Base-by-base conservation (phyloP, 2,113 vertebrate species). In the Petroica traversi region DNA sequence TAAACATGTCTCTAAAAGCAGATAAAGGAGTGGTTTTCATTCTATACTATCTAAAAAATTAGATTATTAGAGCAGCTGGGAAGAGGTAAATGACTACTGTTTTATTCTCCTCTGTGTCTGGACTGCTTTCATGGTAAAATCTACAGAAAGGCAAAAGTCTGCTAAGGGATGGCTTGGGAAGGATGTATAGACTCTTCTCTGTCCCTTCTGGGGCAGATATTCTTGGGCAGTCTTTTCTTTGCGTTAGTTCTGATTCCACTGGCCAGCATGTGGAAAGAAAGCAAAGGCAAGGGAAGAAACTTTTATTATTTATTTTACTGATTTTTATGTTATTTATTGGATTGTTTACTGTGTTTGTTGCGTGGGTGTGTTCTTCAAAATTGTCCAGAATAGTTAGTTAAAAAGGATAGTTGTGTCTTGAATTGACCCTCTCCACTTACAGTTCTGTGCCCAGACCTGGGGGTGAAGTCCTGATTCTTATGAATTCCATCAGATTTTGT, bases 391-490 rank as follows among this genome's bases (percentile, higher is more conserved):
- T 3, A 36, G 2, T n/a, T 57, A 34, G 6, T 71, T 67, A 6
- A 51, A 59, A 82, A 31, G 12, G 15, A 14, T 3, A 26, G 7
- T 17, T 33, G 1, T 34, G 6, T 36, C 11, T 28, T 11, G 28
- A 72, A 8, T 6, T 76, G 24, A 73, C 54, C 22, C 3, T 83
- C 24, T 31, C 8, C 16, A 0, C 31, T 48, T 40, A 54, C 77
- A 31, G 14, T 6, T 33, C 12, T 1, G 3, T 33, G 12, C 16
- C 25, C 23, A 61, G 43, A 55, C 3, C 9, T 3, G 2, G 19
- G 8, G 8, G 3, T 77, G 31, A 85, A 34, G 7, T 58, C 16
- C 24, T 14, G 6, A 3, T 69, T 73, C 23, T 54, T 61, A 55
- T 2, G 5, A 72, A 82, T 45, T 45, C 34, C 1, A 0, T 19